Evolutionary conservation across 2,113 vertebrate genomes (phyloP), one percentile per base, ranked within the genome.

Genomic region (Gopherus evgoodei): DNA sequence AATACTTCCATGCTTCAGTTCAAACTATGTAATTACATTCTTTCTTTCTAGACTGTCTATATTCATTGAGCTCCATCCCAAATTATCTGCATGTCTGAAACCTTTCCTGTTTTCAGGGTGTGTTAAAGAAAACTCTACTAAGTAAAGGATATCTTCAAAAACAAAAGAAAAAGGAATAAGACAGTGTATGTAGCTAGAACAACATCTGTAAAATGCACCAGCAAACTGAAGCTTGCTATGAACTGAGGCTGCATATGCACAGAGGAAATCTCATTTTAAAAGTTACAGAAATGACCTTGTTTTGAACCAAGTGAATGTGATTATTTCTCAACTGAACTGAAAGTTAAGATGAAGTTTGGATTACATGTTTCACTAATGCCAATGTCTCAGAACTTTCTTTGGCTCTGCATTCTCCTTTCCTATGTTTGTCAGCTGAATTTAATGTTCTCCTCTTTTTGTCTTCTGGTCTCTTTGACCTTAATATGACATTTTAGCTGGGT

Each of bases 401-500:
- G 91, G 95, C 97, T 97, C 93, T 91, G 35, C 83, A 88, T 78
- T 93, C 95, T 93, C 93, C 96, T 95, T 97, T 88, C 92, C 91
- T 96, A 91, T 97, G 94, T 98, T 98, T 98, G 97, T 98, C 97
- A 97, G 97, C 95, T 97, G 96, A 96, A 94, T 97, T 97, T 97
- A 95, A 97, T 97, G 97, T 98, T 98, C 96, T 89, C 94, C 87
- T 97, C 95, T 94, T 98, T 97, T 94, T 96, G 96, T 95, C 97
- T 98, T 93, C 97, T 97, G 96, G 96, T 98, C 98, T 98, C 97
- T 97, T 95, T 98, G 98, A 98, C 98, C 98, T 98, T 97, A 97
- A 97, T 97, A 97, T 98, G 98, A 98, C 98, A 98, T 98, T 98
- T 97, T 97, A 97, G 95, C 97, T 97, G 96, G 87, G 94, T 98